phyloP scores from a whole-genome alignment of 2,888 invertebrate genomes.

The Eupithecia centaureata region DNA sequence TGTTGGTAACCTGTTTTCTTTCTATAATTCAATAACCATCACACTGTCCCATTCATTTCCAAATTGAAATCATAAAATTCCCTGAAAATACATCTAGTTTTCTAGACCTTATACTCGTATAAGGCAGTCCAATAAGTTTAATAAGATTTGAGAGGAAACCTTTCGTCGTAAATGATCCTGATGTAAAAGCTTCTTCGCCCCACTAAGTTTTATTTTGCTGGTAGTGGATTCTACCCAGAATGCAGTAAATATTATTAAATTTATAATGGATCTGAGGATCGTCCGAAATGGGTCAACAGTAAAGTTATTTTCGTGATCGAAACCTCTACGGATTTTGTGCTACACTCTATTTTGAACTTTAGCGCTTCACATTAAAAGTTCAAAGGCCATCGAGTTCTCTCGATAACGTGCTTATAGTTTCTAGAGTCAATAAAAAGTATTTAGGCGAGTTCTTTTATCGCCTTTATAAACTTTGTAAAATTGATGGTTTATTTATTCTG shows the following conservation, averaged over 20 bases:
- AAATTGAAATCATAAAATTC: slow-evolving; percentile 51
- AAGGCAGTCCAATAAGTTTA: slow-evolving; percentile 22
- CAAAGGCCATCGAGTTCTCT: not conserved
- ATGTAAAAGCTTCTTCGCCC: not conserved
- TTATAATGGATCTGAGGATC: slow-evolving; percentile 11
- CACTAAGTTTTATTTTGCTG: not conserved
- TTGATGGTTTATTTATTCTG: slow-evolving; percentile 47
- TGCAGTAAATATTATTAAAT: slow-evolving; percentile 17
- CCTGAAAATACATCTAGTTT: not conserved
- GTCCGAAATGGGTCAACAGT: slow-evolving; percentile 16
- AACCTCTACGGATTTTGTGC: not conserved
- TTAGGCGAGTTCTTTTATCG: slow-evolving; percentile 31
- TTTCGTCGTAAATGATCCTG: not conserved
- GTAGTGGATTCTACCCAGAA: not conserved
- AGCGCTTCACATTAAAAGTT: not conserved
- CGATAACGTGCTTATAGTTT: slow-evolving; percentile 8
- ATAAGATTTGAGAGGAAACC: slow-evolving; percentile 1
- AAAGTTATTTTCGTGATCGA: slow-evolving; percentile 6
- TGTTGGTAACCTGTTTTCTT: too few species aligned
- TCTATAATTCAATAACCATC: not conserved
- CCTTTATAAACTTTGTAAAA: slow-evolving; percentile 26
- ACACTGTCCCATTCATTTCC: slow-evolving; percentile 41
- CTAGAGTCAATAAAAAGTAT: slow-evolving; percentile 22
- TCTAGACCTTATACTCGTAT: slow-evolving; percentile 28
- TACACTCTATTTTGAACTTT: slow-evolving; percentile 13